phyloP scores from a whole-genome alignment of 2,113 vertebrate species.

The Drymodes brunneopygia region DNA sequence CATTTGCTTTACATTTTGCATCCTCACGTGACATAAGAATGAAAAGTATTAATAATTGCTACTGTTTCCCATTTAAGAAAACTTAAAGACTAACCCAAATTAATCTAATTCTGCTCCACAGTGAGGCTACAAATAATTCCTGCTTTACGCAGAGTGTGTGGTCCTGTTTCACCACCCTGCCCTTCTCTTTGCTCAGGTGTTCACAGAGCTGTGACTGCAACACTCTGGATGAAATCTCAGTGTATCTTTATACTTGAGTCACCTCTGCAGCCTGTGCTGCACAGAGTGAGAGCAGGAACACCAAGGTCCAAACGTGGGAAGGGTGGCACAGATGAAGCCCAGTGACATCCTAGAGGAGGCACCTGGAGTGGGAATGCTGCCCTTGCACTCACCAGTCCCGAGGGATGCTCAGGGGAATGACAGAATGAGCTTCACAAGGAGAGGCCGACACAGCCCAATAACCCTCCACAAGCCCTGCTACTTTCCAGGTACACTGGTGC shows the following conservation, averaged over 20 bases:
- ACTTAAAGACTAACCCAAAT: neutral
- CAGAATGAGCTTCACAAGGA: neutral
- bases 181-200: neutral
- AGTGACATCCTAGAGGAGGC: neutral
- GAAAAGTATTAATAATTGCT: neutral
- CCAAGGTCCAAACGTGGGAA: rapidly evolving
- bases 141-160: neutral
- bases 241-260: rapidly evolving
- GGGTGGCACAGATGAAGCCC: rapidly evolving
- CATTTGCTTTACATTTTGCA: neutral
- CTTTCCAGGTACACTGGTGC: rapidly evolving
- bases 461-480: rapidly evolving
- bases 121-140: neutral
- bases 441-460: neutral
- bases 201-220: neutral
- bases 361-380: neutral
- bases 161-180: neutral
- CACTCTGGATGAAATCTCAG: neutral
- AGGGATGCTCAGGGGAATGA: neutral
- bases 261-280: neutral
- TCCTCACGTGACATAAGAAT: neutral
- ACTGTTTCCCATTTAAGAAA: neutral
- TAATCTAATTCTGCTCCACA: neutral
- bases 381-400: rapidly evolving
- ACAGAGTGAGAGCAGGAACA: rapidly evolving